These are phyloP conservation scores for Ischnura elegans DNA, from an alignment of 2,888 invertebrate genomes.

Conservation along the genomic window DNA sequence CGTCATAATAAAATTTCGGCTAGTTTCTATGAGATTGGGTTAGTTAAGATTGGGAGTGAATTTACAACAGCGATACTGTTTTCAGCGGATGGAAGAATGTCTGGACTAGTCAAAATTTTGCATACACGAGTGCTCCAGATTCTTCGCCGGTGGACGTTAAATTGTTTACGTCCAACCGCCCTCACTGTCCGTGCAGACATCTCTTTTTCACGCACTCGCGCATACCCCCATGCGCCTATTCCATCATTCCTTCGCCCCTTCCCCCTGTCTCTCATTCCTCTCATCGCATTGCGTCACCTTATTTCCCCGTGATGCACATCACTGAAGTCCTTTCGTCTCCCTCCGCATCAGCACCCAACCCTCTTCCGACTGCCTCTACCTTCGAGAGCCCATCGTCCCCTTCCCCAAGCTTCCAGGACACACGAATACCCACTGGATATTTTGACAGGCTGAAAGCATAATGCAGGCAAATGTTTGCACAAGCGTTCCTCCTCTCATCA, in stretches of 20 bases:
- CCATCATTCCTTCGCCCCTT: neutral
- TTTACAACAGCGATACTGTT: too few relatives aligned
- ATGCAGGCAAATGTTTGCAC: conserved; percentile 34
- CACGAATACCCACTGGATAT: neutral
- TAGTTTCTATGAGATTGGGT: too few relatives aligned
- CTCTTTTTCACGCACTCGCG: neutral
- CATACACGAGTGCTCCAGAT: neutral
- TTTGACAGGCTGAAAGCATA: conserved; percentile 35
- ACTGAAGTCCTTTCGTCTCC: neutral
- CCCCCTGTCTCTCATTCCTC: neutral
- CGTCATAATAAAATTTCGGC: too few relatives aligned
- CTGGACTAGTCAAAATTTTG: too few relatives aligned
- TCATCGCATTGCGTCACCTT: neutral
- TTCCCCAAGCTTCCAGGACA: neutral
- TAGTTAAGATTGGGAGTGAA: too few relatives aligned
- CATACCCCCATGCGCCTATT: neutral
- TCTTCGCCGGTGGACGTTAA: neutral
- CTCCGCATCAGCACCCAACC: neutral
- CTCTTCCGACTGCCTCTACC: neutral
- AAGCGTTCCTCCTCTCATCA: conserved; percentile 18
- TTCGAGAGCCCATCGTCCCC: neutral
- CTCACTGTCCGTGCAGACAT: neutral
- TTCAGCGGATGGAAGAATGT: too few relatives aligned
- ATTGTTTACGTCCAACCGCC: neutral
- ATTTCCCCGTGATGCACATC: neutral